Evolutionary conservation across 1,140 invertebrate genomes (phyloP), one percentile per base, ranked within the genome.

Genomic region (Drosophila ananassae): DNA sequence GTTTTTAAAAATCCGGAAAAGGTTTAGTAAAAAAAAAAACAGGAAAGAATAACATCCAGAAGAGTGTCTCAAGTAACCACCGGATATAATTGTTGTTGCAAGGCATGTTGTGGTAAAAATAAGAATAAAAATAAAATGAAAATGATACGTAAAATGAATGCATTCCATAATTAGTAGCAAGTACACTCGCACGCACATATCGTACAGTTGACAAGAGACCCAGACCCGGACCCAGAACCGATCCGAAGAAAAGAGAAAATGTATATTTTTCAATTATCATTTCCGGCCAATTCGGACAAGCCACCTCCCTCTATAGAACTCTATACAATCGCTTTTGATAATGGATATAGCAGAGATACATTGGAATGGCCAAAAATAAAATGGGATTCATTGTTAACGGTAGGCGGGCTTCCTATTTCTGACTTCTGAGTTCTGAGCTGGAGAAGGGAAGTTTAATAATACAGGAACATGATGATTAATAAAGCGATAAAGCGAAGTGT

Each of bases 241-340:
- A 66, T 52, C 63, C 71, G 60, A 81, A 79, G 73, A 80, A 72
- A 58, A 61, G 76, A 79, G 64, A 72, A 87, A 82, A 68, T 17
- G 17, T 72, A 68, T 77, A 66, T 74, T 85, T 81, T 89, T 89
- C 83, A 85, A 87, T 87, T 87, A 87, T 87, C 82, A 82, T 89
- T 87, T 87, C 82, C 82, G 83, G 83, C 79, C 69, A 75, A 56
- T 77, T 85, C 47, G 30, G 32, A 21, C 39, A 21, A 13, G 8
- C 17, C 22, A 30, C 28, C 32, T 37, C 30, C 25, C 66, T 28
- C 41, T 44, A 17, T 21, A 13, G 39, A 5, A 6, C 37, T 66
- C 59, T 64, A 44, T 66, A 67, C 59, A 67, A 67, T 64, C 63
- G 48, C 63, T 30, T 67, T 67, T 69, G 63, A 69, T 69, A 69